Evolutionary conservation across 37 sponge, comb jelly and placozoan species (phyloP), one percentile per base, ranked within the genome.

Genomic region (Amphimedon queenslandica): DNA sequence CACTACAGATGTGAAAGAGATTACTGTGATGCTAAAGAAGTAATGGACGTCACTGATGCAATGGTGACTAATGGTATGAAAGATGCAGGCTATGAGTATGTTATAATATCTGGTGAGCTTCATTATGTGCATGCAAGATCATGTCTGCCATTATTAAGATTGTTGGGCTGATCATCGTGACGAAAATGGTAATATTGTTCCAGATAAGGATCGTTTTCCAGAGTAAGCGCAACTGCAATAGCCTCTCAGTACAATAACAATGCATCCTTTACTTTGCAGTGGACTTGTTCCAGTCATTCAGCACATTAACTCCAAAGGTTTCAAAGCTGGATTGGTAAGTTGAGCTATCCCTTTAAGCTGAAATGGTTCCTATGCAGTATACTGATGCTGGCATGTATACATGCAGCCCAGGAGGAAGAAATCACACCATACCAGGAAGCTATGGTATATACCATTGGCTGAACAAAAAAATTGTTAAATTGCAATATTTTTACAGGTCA

Each of bases 161-260:
- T 92, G 92, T 42, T 92, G 92, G 92, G 92, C 92, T 27, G 92
- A 92, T 58, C 71, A 87, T 39, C 42, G 92, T 21, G 87, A 83
- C 39, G 38, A 42, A 2, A 58, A 79, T 66, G 92, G 92, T 3
- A 79, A 63, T 6, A 82, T 92, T 39, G 80, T 87, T 16, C 72
- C 87, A 3, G 87, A 92, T 63, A 57, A 30, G 31, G 31, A 27
- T 2, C 71, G 87, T 8, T 92, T 92, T 58, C 92, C 92, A 56
- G 55, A 82, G 88, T 92, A 84, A 69, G 74, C 20, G 13, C 29
- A 66, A 55, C 8, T n/a, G 35, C 33, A 29, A 47, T 35, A 16
- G 3, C 6, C 2, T n/a, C 27, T 69, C 5, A 63, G 60, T 55
- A 37, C 1, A 61, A 71, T 11, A 40, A n/a, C 36, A 6, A 1